A percentile compares a stretch with the other conserved stretches of the same genome.
Evolutionary conservation across 2,113 vertebrate genomes (phyloP).

Genomic region (Pelecanoides urinatrix): DNA sequence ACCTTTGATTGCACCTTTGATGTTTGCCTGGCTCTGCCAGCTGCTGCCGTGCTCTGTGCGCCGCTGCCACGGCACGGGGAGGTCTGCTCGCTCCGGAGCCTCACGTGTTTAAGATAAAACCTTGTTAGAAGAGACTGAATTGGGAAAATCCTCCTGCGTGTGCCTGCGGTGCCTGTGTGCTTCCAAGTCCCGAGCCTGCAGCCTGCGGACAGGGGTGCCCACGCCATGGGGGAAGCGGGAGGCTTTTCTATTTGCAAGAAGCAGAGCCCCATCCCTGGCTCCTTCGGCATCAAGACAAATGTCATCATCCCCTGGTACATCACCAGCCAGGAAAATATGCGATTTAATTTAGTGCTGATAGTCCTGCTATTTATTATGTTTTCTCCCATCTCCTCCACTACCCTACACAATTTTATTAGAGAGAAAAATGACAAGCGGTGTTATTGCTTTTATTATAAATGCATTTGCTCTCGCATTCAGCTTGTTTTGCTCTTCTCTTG

Average conservation of each 20-base stretch:
- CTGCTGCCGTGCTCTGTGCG: not conserved
- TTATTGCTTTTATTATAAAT: constrained; percentile 78
- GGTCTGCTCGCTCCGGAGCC: accelerated
- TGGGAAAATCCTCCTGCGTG: not conserved
- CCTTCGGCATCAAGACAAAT: not conserved
- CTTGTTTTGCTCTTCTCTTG: not conserved
- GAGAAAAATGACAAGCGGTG: constrained; percentile 47
- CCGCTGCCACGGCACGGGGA: accelerated
- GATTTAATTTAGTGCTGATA: constrained; percentile 58
- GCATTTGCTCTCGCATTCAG: not conserved
- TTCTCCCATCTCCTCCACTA: constrained; percentile 26
- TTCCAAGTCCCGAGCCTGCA: not conserved
- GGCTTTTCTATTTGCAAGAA: not conserved
- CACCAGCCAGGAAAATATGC: constrained; percentile 35
- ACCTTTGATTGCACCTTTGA: not conserved
- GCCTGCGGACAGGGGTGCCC: not conserved
- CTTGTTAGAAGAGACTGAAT: not conserved
- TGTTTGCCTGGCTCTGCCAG: not conserved
- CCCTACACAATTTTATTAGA: constrained; percentile 68
- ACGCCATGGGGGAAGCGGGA: accelerated
- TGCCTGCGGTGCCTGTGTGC: not conserved
- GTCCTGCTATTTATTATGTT: constrained; percentile 57
- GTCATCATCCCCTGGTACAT: constrained; percentile 10
- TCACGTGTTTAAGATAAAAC: not conserved
- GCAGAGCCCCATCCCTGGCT: not conserved